A percentile compares a stretch with the other conserved stretches of the same genome.
Evolutionary conservation across 2,888 invertebrate genomes (phyloP).

Genomic region (Mesochorus sp.): DNA sequence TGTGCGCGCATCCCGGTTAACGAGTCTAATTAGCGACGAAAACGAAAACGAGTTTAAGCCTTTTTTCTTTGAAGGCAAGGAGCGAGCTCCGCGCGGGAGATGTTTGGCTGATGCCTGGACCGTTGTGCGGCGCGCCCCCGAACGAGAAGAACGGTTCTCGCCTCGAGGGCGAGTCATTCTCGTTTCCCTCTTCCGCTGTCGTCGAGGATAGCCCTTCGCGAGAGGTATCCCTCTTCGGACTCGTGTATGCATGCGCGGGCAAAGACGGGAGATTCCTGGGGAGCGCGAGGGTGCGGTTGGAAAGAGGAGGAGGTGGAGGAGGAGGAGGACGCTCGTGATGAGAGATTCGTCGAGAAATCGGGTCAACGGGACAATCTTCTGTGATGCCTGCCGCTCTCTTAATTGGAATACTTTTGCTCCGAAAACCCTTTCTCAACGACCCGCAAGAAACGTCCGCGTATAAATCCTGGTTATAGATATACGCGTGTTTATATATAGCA

Average conservation of each 20-base stretch:
- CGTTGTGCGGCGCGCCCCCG: constrained; percentile 20
- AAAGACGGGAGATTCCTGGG: too few relatives aligned
- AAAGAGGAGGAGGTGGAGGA: too few relatives aligned
- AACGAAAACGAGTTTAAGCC: constrained; percentile 82
- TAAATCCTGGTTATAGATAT: constrained; percentile 6
- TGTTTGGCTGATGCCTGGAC: not conserved
- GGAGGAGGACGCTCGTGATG: constrained; percentile 41
- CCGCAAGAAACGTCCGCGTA: not conserved
- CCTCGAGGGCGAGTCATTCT: too few relatives aligned
- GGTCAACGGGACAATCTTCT: constrained; percentile 62
- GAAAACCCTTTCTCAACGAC: constrained; percentile 3
- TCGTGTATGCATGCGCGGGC: too few relatives aligned
- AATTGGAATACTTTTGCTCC: constrained; percentile 59
- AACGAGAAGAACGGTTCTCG: too few relatives aligned
- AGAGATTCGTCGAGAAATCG: constrained; percentile 54
- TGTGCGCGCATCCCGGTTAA: constrained; percentile 77
- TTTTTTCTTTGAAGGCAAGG: constrained; percentile 70
- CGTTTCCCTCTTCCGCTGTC: too few relatives aligned
- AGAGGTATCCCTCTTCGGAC: too few relatives aligned
- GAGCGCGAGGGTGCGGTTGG: constrained; percentile 11
- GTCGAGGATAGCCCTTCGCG: too few relatives aligned
- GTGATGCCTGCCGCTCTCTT: constrained; percentile 53
- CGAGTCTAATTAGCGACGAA: constrained; percentile 83
- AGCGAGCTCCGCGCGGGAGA: constrained; percentile 12
- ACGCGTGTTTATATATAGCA: constrained; percentile 8